Evolutionary conservation across 2,888 invertebrate genomes (phyloP), one percentile per base, ranked within the genome.

Genomic region (Nomada goodeniana): DNA sequence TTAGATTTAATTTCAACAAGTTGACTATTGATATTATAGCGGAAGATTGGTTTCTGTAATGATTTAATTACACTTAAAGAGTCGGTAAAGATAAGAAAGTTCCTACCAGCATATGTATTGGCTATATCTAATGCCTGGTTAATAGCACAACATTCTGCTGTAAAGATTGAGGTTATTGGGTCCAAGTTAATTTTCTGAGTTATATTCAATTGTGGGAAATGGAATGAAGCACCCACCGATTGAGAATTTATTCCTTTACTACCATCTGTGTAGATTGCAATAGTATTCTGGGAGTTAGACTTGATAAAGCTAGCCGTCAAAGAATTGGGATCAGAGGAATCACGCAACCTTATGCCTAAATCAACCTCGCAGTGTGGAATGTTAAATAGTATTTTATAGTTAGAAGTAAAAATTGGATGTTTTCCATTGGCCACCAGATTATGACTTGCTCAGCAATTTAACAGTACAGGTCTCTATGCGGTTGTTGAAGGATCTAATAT

Each of bases 91-190:
- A 64, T 64, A 26, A 50, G 47, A 13, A 65, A 65, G 20, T 64
- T 64, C 7, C 15, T 7, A 47, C 47, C 10, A 15, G 23, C 13
- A 1, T 4, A 13, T 10, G 18, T 13, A 15, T n/a, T 64, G 11
- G 9, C 15, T 1, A 50, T 13, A 47, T 64, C 26, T 11, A 64
- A 23, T 64, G 63, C 63, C 50, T 11, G 47, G 15, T 64, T 47
- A 42, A 64, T 64, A 7, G 26, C 47, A 13, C n/a, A 64, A 13
- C 63, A 64, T 9, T 64, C 63, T 64, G 63, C 47, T 47, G 63
- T 50, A 26, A 26, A 50, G 5, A 44, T 64, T 18, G 13, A 64
- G 44, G 47, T 47, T 18, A 20, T 11, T 47, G 18, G n/a, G n/a
- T 42, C 23, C 47, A 64, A 42, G 44, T 47, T 64, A 15, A 64